Conservation (phyloP, 2,797 vertebrate species). For the Setipinna tenuifilis region DNA sequence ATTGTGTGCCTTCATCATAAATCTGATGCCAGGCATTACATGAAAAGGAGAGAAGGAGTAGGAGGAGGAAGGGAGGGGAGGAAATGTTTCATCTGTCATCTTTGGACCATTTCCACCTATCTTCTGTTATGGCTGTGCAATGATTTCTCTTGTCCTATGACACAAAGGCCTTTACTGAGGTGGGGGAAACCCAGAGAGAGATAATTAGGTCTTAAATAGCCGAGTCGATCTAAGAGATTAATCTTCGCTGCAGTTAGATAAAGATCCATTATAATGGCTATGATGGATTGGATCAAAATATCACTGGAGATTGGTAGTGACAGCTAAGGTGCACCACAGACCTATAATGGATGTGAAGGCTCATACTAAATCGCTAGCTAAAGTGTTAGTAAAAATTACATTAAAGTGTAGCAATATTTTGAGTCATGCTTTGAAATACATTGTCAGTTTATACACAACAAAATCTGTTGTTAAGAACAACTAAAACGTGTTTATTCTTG, state of each 20-base stretch:
- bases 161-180: conserved; percentile 58
- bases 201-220: conserved; percentile 85
- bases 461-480: not conserved
- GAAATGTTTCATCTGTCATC: conserved; percentile 59
- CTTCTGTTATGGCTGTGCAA: conserved; percentile 54
- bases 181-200: conserved; percentile 66
- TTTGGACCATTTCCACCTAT: conserved; percentile 74
- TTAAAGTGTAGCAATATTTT: not conserved
- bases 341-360: not conserved
- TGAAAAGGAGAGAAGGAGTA: conserved; percentile 23
- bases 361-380: not conserved
- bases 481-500: not conserved
- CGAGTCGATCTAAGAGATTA: conserved; percentile 82
- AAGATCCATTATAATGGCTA: conserved; percentile 72
- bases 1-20: conserved; percentile 76
- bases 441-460: not conserved
- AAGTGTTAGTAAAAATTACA: not conserved
- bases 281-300: conserved; percentile 74
- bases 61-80: conserved; percentile 1
- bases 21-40: conserved; percentile 58
- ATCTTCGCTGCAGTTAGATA: conserved; percentile 82
- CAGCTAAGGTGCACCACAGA: not conserved
- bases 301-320: not conserved
- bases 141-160: conserved; percentile 49
- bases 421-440: not conserved